Base-by-base conservation (phyloP, 1,140 invertebrate genomes). In the Ooceraea biroi region DNA sequence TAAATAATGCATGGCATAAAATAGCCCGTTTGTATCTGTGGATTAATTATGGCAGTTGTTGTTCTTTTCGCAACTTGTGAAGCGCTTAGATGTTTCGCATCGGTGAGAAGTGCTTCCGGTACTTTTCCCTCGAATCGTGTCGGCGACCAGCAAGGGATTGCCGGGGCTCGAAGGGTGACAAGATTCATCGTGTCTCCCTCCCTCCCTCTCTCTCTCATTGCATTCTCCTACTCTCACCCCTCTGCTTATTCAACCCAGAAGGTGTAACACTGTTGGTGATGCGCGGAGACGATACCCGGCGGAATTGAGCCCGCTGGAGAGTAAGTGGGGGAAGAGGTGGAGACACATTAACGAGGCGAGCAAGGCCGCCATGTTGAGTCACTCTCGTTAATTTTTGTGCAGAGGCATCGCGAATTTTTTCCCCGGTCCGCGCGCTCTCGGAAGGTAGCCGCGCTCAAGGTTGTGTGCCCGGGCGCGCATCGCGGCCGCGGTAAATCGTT, bases 301-400 rank as follows among this genome's bases (percentile, higher is more conserved):
- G 83, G 82, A 87, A 87, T 76, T 76, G 69, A 87, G 82, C 63
- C 48, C 25, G 69, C 44, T 44, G 36, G 44, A 48, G 68, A 30
- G 46, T 25, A 46, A 36, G 36, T 50, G 41, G 27, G 27, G 50
- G 17, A 57, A 25, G 36, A 19, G 82, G 68, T 48, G 82, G 66
- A 71, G 87, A 14, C 58, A 84, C 77, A 85, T 85, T 76, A 84
- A 83, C 87, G 69, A 36, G 36, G 63, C 82, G 78, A 86, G 87
- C 87, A 90, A 90, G 88, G 90, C 89, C 85, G 89, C 91, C 91
- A 91, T 91, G 89, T 91, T 91, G 91, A 88, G 90, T 90, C 86
- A 88, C 83, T 89, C 86, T 87, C 77, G 85, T 86, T 88, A 90
- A 90, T 90, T 90, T 88, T 90, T 89, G 86, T 84, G 84, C 84